Evolutionary conservation across 2,797 vertebrate species (phyloP).

Genomic region (Hylomyscus alleni): DNA sequence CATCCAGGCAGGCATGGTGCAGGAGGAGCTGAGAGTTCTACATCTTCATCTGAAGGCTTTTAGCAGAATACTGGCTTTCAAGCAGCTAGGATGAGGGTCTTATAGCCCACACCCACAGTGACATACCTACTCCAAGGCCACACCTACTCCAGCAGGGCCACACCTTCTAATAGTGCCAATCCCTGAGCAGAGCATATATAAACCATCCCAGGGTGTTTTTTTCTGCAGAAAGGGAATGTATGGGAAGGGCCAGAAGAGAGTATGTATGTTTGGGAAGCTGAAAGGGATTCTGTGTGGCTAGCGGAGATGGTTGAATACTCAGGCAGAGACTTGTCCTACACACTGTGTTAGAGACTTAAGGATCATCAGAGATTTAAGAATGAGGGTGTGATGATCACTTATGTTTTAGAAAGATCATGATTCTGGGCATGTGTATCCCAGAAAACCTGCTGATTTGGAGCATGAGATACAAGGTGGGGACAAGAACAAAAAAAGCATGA

Average conservation of each 20-base stretch:
- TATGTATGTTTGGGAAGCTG: background rate
- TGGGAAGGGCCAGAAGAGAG: background rate
- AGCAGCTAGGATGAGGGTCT: background rate
- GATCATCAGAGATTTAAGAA: background rate
- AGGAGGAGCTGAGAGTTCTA: background rate
- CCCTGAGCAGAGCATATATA: background rate
- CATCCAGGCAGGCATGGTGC: background rate
- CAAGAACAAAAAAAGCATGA: background rate
- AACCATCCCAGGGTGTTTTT: background rate
- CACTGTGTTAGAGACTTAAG: background rate
- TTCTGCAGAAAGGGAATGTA: background rate
- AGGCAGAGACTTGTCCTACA: background rate
- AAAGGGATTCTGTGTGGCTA: background rate
- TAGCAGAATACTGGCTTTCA: background rate
- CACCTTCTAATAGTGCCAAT: background rate
- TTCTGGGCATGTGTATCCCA: background rate
- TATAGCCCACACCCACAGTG: background rate
- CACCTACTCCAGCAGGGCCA: background rate
- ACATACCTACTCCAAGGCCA: no score
- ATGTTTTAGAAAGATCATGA: background rate
- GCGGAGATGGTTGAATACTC: background rate
- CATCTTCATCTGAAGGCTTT: background rate
- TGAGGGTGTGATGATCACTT: background rate
- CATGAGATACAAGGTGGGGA: no score
- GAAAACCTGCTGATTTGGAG: background rate